These are phyloP conservation scores for Cybosia mesomella DNA, from an alignment of 2,888 invertebrate genomes.

Conservation along the genomic window DNA sequence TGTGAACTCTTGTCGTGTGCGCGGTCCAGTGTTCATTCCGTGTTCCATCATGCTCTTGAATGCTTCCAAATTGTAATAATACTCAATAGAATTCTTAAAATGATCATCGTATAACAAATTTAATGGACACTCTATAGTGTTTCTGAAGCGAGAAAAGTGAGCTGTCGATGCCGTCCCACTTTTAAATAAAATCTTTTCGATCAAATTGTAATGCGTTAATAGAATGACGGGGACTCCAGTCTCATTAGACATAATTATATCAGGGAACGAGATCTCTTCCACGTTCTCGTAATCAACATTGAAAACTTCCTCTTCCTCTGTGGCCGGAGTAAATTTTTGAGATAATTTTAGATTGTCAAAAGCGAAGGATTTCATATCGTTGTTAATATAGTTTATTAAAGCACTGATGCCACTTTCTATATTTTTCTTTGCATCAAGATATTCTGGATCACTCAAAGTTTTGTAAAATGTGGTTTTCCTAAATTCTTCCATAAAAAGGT, in stretches of 20 bases:
- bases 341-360: constrained; percentile 59
- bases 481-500: constrained; percentile 48
- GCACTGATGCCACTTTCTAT: constrained; percentile 59
- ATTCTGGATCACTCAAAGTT: constrained; percentile 30
- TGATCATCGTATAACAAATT: constrained; percentile 57
- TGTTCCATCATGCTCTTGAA: constrained; percentile 59
- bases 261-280: constrained; percentile 63
- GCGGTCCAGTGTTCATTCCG: constrained; percentile 56
- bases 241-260: constrained; percentile 61
- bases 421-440: constrained; percentile 40
- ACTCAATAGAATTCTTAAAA: constrained; percentile 60
- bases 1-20: constrained; percentile 57
- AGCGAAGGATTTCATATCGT: constrained; percentile 57
- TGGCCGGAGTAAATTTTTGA: constrained; percentile 37
- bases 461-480: constrained; percentile 52
- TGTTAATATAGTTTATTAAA: constrained; percentile 62
- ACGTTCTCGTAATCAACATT: constrained; percentile 54
- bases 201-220: constrained; percentile 52
- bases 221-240: constrained; percentile 64
- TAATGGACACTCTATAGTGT: constrained; percentile 60
- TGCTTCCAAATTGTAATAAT: constrained; percentile 63
- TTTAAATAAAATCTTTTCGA: constrained; percentile 60
- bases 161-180: constrained; percentile 37
- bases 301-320: constrained; percentile 51
- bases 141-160: constrained; percentile 59